phyloP scores from a whole-genome alignment of 2,113 vertebrate genomes.

The Oryzias celebensis region DNA sequence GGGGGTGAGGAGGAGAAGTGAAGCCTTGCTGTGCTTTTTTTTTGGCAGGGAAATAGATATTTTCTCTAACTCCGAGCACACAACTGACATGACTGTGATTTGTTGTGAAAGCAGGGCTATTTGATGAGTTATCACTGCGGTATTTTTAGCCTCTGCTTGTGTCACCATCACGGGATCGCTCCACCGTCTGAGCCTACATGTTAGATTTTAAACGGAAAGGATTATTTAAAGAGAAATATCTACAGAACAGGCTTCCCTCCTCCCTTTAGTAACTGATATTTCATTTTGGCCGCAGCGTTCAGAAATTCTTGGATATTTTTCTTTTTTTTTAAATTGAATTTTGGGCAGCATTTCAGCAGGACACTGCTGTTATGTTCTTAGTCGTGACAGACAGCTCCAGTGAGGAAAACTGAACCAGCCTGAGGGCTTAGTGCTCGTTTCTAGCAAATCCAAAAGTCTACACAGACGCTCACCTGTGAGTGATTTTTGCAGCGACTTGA shows the following conservation, averaged over 20 bases:
- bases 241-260: neutral
- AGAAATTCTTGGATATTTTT: constrained; percentile 43
- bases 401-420: constrained; percentile 44
- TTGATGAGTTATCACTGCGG: constrained; percentile 69
- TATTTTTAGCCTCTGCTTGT: constrained; percentile 65
- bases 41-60: constrained; percentile 51
- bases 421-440: constrained; percentile 40
- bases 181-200: constrained; percentile 38
- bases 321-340: constrained; percentile 50
- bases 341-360: constrained; percentile 37
- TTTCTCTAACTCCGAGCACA: constrained; percentile 15
- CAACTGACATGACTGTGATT: constrained; percentile 61
- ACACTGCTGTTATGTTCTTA: constrained; percentile 59
- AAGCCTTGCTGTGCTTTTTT: constrained; percentile 65
- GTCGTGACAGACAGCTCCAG: constrained; percentile 50
- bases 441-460: constrained; percentile 42
- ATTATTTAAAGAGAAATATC: neutral
- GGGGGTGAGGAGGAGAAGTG: neutral
- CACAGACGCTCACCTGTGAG: constrained; percentile 63
- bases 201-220: too few species aligned
- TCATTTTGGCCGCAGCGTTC: constrained; percentile 15
- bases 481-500: constrained; percentile 54
- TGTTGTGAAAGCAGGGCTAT: constrained; percentile 70
- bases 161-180: constrained; percentile 53
- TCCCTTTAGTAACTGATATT: constrained; percentile 29